Evolutionary conservation across 2,797 vertebrate genomes (phyloP).

Genomic region (Lepilemur ruficaudatus): DNA sequence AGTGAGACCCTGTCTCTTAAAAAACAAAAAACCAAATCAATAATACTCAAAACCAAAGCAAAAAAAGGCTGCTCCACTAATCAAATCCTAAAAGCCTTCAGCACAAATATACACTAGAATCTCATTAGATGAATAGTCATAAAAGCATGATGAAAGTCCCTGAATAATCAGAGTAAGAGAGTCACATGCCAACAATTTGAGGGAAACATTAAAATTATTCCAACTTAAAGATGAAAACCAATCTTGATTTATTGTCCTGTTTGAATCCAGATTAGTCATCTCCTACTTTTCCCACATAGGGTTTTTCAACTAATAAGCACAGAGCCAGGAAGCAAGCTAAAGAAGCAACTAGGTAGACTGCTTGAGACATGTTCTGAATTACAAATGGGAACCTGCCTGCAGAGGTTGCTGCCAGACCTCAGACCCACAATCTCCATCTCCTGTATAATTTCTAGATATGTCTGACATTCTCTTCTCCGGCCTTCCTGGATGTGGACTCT

Average conservation of each 20-base stretch:
- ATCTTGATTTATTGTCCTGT: neutral
- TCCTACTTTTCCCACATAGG: neutral
- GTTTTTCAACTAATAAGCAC: neutral
- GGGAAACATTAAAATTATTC: neutral
- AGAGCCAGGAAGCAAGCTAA: neutral
- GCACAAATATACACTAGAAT: neutral
- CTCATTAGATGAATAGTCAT: neutral
- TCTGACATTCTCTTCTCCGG: neutral
- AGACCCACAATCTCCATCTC: neutral
- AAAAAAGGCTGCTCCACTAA: neutral
- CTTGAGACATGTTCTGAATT: neutral
- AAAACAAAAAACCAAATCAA: neutral
- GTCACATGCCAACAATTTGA: neutral
- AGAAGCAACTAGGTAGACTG: neutral
- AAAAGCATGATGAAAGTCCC: neutral
- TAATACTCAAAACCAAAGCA: neutral
- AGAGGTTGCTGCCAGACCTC: neutral
- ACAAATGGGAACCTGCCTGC: neutral
- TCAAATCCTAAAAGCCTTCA: neutral
- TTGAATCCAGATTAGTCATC: neutral
- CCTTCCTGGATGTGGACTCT: neutral
- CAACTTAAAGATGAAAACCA: constrained; percentile 15
- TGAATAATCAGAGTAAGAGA: neutral
- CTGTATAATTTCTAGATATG: neutral
- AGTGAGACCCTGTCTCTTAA: neutral